Evolutionary conservation across 2,888 invertebrate genomes (phyloP).

Genomic region (Mystacides longicornis): DNA sequence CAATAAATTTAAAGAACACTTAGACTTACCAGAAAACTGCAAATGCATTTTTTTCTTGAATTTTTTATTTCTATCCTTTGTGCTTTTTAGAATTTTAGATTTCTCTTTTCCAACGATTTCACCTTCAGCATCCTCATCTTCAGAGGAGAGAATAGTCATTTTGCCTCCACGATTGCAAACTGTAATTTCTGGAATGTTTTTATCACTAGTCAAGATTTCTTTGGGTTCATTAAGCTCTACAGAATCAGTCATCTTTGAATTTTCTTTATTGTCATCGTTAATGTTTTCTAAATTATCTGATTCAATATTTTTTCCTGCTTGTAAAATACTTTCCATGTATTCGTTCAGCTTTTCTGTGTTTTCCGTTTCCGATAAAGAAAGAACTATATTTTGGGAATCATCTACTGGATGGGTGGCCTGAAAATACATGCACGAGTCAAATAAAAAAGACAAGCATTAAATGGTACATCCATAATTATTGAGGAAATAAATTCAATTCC

Average conservation of each 20-base stretch:
- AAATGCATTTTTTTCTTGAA: constrained; percentile 40
- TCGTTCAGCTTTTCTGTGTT: constrained; percentile 10
- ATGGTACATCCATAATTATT: too few relatives aligned
- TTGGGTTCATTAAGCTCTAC: too few relatives aligned
- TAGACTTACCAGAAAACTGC: constrained; percentile 40
- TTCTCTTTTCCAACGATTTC: constrained; percentile 8
- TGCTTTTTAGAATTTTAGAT: constrained; percentile 27
- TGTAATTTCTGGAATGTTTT: background rate
- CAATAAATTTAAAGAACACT: constrained; percentile 29
- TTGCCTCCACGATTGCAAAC: constrained; percentile 9
- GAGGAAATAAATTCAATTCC: too few relatives aligned
- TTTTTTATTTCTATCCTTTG: constrained; percentile 26
- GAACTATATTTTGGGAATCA: constrained; percentile 17
- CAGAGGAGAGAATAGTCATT: constrained; percentile 16
- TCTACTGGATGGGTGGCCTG: background rate
- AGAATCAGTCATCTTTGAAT: too few relatives aligned
- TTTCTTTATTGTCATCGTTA: constrained; percentile 1
- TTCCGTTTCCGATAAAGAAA: constrained; percentile 15
- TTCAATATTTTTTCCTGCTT: background rate
- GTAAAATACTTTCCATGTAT: background rate
- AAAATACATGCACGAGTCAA: too few relatives aligned
- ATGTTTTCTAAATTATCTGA: background rate
- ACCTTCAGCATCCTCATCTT: constrained; percentile 11
- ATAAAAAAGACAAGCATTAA: too few relatives aligned
- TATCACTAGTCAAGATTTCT: background rate